Conservation (phyloP, 2,113 vertebrate species). For the Myodes glareolus region DNA sequence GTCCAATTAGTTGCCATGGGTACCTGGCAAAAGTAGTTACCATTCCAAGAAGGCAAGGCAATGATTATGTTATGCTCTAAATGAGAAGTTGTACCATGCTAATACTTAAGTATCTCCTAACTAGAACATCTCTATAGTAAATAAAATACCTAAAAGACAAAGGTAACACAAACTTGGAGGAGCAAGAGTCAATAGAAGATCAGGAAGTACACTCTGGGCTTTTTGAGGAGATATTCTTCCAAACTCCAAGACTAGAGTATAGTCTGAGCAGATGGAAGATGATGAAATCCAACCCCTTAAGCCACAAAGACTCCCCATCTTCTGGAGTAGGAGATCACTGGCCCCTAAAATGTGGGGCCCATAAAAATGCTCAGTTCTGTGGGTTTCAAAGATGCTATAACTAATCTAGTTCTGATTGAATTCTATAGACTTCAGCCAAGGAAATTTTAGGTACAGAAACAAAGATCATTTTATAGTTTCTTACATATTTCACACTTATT, state of each 20-base stretch:
- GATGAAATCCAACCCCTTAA: not conserved
- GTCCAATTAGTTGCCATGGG: not conserved
- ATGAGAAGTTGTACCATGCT: not conserved
- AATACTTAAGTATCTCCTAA: not conserved
- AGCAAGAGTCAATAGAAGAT: not conserved
- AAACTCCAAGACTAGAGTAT: not conserved
- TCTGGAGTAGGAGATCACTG: not conserved
- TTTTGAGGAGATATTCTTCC: not conserved
- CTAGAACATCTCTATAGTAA: not conserved
- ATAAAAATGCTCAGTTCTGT: not conserved
- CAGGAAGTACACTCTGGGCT: not conserved
- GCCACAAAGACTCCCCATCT: not conserved
- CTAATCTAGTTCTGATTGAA: not conserved
- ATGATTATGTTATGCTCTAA: not conserved
- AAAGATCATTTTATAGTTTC: not conserved
- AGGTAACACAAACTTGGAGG: not conserved
- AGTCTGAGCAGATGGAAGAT: rapidly evolving
- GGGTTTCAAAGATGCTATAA: not conserved
- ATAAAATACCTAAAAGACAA: not conserved
- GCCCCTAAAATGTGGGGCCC: not conserved
- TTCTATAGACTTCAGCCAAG: not conserved
- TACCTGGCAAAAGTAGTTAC: not conserved
- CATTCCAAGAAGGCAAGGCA: not conserved
- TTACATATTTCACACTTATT: not conserved
- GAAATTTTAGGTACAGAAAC: not conserved